Base-by-base conservation (phyloP, 2,888 invertebrate species). In the Drosophila stalkeri region DNA sequence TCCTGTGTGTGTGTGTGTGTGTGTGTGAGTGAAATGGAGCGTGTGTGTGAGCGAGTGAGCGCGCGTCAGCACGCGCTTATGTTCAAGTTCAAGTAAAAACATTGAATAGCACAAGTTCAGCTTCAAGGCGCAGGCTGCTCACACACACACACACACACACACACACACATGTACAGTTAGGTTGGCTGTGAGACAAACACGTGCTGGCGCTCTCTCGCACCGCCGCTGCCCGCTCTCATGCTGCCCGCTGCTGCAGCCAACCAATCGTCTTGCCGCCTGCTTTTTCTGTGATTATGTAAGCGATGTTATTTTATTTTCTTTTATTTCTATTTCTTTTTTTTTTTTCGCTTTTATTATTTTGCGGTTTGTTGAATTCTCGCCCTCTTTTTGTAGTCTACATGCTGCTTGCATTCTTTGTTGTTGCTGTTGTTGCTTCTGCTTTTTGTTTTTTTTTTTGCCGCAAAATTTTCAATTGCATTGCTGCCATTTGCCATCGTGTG, bases 41-140 rank as follows among this genome's bases (percentile, higher is more conserved):
- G 64, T 64, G 33, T 20, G 37, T 37, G 27, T 3, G 56, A 46
- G 63, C 43, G 61, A 37, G 65, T 52, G 71, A 60, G 55, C 54
- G 35, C 18, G 27, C 18, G 62, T 61, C 56, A 51, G 62, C 67
- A 64, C 74, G 72, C 70, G 64, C 51, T 46, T 23, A 33, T 78
- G 73, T 88, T 88, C 87, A 87, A 87, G 87, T 87, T 87, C 87
- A 87, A 87, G 87, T 89, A 77, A 79, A 84, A 86, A 82, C 89
- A 89, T 87, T 87, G 87, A 87, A 86, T 70, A 72, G 77, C 89
- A 89, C 87, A 87, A 87, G 87, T 87, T 89, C 89, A 87, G 84
- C 79, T 81, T 77, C 89, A 86, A 86, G 89, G 86, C 80, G 68
- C 65, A 79, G 56, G 72, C 54, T 55, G 54, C 64, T 27, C 70